Base-by-base conservation (phyloP, 2,888 invertebrate species). In the Caenorhabditis panamensis region DNA sequence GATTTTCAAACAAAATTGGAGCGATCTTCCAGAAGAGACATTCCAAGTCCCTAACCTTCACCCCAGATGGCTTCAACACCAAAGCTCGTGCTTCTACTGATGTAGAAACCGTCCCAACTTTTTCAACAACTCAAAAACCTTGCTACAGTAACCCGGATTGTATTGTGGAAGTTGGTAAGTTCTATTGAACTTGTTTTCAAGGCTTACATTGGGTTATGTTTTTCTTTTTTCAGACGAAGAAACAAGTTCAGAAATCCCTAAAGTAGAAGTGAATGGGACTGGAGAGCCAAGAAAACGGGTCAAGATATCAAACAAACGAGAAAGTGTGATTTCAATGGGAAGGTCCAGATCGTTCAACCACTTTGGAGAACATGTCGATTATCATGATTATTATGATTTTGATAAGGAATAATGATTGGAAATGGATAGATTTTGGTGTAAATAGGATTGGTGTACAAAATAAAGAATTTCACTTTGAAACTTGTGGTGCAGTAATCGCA, bases 291-390 rank as follows among this genome's bases (percentile, higher is more conserved):
- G 62, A 16, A 75, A 75, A 18, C 9, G 67, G 13, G 67, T 67
- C n/a, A 76, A 73, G 11, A 67, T 68, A 20, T 62, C 67, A 3
- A 79, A 75, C 24, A 79, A 79, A 37, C 31, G 79, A 75, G 81
- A 76, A 58, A 81, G 81, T 63, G 76, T 81, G 4, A 72, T 72
- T 16, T 73, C 73, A 28, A 56, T 81, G 61, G 72, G 76, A 37
- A 51, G 81, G 31, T 81, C 82, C 3, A 67, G 71, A 59, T 82
- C 82, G 13, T 82, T 82, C 64, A 82, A 78, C 64, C 82, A 82
- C 36, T 82, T 76, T 61, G 82, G 72, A 31, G 82, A 82, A 20
- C 81, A 81, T 24, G 53, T 47, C 8, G 81, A 81, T 24, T 81
- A 81, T 56, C 75, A 71, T 36, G 63, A 79, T 44, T 73, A 68